Base-by-base conservation (phyloP, 2,888 invertebrate species). In the Melikaiella ostensackeni region DNA sequence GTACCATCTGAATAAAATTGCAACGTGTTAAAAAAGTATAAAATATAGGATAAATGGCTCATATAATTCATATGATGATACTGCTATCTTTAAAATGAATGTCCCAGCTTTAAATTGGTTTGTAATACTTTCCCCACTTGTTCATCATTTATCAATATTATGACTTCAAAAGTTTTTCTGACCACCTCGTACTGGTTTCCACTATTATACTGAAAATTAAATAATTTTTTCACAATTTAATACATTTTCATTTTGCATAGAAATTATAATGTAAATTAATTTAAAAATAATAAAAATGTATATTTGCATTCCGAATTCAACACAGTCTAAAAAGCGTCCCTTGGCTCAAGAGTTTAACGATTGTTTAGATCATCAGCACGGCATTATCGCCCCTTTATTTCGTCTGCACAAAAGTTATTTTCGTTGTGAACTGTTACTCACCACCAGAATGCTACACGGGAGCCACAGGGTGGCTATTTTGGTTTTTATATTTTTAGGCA, bases 361-460 rank as follows among this genome's bases (percentile, higher is more conserved):
- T 70, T 70, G 33, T 70, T 70, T 70, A 27, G 50, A 30, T 70
- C 70, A 66, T 46, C 46, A 27, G 42, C 42, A 46, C 19, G 19
- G 46, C 27, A 70, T 70, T 70, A 70, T 70, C 46, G 46, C 50
- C 33, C 50, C 70, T 63, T 70, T 30, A 70, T 70, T 70, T 50
- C 50, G 70, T 50, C 70, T 70, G 70, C 50, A 46, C 19, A 46
- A 70, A 70, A 70, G 70, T 70, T 89, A 89, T 88, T 89, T 89
- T 85, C 81, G 86, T 85, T 81, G 84, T 82, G 83, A 86, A 84
- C 84, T 85, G 50, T 86, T 81, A 82, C 83, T 84, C 82, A 82
- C 84, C 85, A 82, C 85, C 84, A 84, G 83, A 85, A 86, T 86
- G 82, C 86, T 87, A 83, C 87, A 87, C 81, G 79, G 80, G 83